Percentiles rank a stretch among this genome's conserved stretches.
Evolutionary conservation across 2,888 invertebrate species (phyloP).

Genomic region (Chalcis sispes): DNA sequence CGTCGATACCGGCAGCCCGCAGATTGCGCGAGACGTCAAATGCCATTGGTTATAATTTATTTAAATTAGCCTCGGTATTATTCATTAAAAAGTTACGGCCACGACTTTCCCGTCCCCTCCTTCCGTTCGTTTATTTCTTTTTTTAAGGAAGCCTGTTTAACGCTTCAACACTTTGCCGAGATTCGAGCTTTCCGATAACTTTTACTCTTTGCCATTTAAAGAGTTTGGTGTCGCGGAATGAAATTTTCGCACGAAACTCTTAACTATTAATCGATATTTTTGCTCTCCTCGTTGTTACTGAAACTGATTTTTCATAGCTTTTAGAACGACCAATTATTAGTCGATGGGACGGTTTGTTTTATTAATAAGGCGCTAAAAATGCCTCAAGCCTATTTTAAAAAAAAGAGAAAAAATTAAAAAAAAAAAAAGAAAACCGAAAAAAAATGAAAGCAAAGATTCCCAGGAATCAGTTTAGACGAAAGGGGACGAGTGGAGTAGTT

Average conservation of each 20-base stretch:
- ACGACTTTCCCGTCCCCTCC: conserved; percentile 42
- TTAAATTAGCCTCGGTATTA: conserved; percentile 74
- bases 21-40: conserved; percentile 72
- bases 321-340: no score
- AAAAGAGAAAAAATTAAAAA: no score
- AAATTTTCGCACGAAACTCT: no score
- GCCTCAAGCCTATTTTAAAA: no score
- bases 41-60: conserved; percentile 76
- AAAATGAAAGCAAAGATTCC: background rate
- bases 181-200: conserved; percentile 46
- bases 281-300: no score
- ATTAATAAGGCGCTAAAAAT: no score
- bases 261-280: background rate
- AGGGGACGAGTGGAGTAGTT: background rate
- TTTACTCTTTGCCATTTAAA: conserved; percentile 20
- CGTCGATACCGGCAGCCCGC: conserved; percentile 70
- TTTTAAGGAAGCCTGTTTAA: conserved; percentile 51
- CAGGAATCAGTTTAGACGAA: no score
- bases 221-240: no score
- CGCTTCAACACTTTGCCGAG: conserved; percentile 51
- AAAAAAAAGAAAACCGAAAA: background rate
- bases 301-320: background rate
- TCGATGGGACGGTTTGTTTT: no score
- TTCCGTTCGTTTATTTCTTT: conserved; percentile 39
- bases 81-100: conserved; percentile 74